Percentiles rank a stretch among this genome's conserved stretches.
Evolutionary conservation across 2,797 vertebrate species (phyloP).

Genomic region (Martes flavigula): DNA sequence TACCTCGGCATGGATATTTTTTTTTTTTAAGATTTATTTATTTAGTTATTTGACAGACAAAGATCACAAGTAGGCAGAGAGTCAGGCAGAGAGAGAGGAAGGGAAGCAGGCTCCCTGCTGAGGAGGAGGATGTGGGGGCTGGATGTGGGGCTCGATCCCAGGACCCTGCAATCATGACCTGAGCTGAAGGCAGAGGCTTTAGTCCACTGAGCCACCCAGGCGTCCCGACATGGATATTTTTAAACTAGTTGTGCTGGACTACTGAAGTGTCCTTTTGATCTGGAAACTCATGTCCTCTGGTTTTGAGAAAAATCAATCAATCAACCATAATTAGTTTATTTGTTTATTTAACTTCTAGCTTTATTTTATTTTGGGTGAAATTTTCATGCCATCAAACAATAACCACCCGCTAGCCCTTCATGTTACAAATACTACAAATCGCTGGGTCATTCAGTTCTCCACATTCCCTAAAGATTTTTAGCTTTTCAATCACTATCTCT

Average conservation of each 20-base stretch:
- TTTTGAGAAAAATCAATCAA: not conserved
- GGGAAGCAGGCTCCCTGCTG: too few relatives aligned
- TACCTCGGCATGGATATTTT: not conserved
- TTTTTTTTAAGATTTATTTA: too few relatives aligned
- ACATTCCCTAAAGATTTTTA: not conserved
- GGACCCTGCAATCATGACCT: too few relatives aligned
- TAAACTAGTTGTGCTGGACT: not conserved
- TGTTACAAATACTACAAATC: not conserved
- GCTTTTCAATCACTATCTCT: not conserved
- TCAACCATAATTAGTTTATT: not conserved
- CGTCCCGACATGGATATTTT: not conserved
- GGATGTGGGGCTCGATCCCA: too few relatives aligned
- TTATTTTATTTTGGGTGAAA: not conserved
- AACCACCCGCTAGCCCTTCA: not conserved
- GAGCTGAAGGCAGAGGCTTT: too few relatives aligned
- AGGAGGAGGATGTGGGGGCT: too few relatives aligned
- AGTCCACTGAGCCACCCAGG: too few relatives aligned
- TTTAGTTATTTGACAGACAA: too few relatives aligned
- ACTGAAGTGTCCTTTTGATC: not conserved
- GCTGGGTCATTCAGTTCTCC: not conserved
- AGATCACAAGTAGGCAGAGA: too few relatives aligned
- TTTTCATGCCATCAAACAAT: not conserved
- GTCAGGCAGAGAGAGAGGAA: too few relatives aligned
- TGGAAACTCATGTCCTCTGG: not conserved
- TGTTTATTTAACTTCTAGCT: not conserved